These are phyloP conservation scores for Hyperoplus lanceolatus DNA, from an alignment of 2,797 vertebrate genomes.

Conservation along the genomic window DNA sequence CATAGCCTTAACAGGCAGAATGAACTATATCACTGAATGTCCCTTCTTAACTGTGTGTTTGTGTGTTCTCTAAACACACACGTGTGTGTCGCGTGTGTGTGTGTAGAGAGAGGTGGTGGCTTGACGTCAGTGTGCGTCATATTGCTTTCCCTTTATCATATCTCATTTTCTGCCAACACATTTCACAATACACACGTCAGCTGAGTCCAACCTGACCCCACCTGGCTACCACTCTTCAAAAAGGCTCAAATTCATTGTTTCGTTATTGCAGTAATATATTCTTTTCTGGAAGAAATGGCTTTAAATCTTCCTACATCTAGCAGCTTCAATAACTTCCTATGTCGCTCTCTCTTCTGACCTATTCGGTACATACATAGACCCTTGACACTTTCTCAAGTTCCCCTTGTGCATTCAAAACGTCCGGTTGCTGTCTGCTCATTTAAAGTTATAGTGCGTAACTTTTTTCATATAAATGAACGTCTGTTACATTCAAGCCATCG, in stretches of 20 bases:
- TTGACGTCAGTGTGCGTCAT: conserved; percentile 74
- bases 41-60: conserved; percentile 33
- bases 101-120: conserved; percentile 48
- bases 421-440: neutral
- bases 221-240: conserved; percentile 3
- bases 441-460: too few relatives aligned
- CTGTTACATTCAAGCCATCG: too few relatives aligned
- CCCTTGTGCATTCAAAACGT: neutral
- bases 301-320: conserved; percentile 26
- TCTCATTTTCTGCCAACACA: conserved; percentile 59
- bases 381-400: neutral
- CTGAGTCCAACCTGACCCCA: conserved; percentile 22
- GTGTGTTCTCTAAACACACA: conserved; percentile 31
- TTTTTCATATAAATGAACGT: too few relatives aligned
- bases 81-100: conserved; percentile 27
- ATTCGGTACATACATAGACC: neutral
- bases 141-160: conserved; percentile 61
- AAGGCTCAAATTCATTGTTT: neutral
- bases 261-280: conserved; percentile 42
- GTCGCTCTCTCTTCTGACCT: neutral
- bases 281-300: conserved; percentile 50
- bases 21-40: conserved; percentile 44
- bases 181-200: conserved; percentile 65
- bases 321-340: conserved; percentile 11
- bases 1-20: conserved; percentile 45